A percentile compares a stretch with the other conserved stretches of the same genome.
These are phyloP conservation scores for Geococcyx californianus DNA, from an alignment of 2,113 vertebrate species.

Conservation along the genomic window DNA sequence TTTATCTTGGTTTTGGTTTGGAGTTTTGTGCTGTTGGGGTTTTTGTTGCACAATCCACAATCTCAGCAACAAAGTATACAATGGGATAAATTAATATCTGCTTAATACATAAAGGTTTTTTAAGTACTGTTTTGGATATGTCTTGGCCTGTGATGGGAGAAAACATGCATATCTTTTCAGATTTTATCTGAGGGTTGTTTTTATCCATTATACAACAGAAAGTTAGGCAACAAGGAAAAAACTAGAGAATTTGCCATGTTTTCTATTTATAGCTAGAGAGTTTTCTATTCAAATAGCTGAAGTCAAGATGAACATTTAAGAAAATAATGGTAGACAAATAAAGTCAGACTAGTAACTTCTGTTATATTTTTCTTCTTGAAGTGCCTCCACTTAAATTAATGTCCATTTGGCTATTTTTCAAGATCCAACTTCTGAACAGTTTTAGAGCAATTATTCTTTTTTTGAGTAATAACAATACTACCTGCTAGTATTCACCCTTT, in stretches of 20 bases:
- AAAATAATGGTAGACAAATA: neutral
- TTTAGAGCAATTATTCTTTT: neutral
- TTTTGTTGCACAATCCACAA: neutral
- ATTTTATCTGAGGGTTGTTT: neutral
- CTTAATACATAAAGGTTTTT: neutral
- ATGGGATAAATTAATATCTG: neutral
- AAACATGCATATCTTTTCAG: neutral
- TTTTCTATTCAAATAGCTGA: neutral
- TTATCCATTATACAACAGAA: neutral
- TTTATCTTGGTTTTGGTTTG: slow-evolving; percentile 27
- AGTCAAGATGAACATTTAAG: neutral
- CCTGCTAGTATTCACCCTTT: neutral
- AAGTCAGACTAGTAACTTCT: neutral
- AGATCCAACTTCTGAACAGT: neutral
- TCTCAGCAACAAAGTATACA: neutral
- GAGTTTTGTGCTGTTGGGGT: neutral
- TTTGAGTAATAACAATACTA: neutral
- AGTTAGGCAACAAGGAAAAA: neutral
- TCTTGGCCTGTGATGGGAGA: neutral
- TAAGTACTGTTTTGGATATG: neutral
- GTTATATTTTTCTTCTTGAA: neutral
- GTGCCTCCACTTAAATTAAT: neutral
- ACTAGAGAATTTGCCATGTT: neutral
- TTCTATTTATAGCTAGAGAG: neutral
- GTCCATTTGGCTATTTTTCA: neutral